Percentiles rank a stretch among this genome's conserved stretches.
Evolutionary conservation across 2,797 vertebrate genomes (phyloP).

Genomic region (Natrix natrix): DNA sequence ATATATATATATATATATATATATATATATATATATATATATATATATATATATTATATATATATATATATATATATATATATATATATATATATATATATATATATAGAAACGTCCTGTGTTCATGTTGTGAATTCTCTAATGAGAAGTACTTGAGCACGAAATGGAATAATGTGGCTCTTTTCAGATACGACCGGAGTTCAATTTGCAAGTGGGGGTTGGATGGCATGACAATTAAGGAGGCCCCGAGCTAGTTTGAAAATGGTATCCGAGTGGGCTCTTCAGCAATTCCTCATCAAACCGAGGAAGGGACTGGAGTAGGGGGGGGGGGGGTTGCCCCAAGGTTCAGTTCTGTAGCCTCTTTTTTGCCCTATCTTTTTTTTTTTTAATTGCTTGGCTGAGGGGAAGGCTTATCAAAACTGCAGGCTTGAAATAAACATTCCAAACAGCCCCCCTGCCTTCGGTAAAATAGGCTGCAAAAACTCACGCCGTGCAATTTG

Average conservation of each 20-base stretch:
- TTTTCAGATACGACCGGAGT: not conserved
- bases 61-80: not conserved
- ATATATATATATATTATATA: not conserved
- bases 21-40: not conserved
- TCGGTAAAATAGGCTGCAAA: not conserved
- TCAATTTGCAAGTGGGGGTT: not conserved
- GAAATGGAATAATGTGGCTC: not conserved
- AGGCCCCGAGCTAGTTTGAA: not conserved
- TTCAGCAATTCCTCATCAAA: not conserved
- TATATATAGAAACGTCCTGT: not conserved
- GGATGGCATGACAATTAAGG: not conserved
- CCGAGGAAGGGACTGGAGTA: fast-evolving
- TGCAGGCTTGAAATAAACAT: not conserved
- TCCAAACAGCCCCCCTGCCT: not conserved
- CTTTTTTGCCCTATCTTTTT: not conserved
- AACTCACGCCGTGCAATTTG: not conserved
- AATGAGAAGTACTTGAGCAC: not conserved
- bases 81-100: not conserved
- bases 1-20: not conserved
- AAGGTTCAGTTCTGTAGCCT: not conserved
- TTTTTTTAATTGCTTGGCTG: not conserved
- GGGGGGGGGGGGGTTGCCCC: not conserved
- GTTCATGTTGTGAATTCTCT: not conserved
- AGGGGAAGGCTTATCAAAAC: not conserved
- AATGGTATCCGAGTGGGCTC: not conserved